Evolutionary conservation across 2,797 vertebrate species (phyloP), one percentile per base, ranked within the genome.

Genomic region (Squalus acanthias): DNA sequence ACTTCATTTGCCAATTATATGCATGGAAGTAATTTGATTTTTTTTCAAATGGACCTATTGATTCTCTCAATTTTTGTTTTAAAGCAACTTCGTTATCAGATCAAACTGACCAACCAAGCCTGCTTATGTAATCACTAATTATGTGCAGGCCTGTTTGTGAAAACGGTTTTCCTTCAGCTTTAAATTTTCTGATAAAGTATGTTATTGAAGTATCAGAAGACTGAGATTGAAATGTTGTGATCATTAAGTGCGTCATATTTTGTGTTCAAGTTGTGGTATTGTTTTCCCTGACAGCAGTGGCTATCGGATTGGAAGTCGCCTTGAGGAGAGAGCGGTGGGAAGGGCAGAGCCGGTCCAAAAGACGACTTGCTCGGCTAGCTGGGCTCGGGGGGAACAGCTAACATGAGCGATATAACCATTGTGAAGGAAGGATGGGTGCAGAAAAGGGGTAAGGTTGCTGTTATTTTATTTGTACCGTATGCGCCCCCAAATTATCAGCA

Each of bases 381-480:
- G 97, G 98, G 98, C 98, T 98, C 98, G 97, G 98, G 97, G 98
- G 98, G 98, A 98, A 98, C 50, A 15, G 99, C 98, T 99, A 99
- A 98, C 99, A 99, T 99, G 99, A 99, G 98, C 98, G 99, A 99
- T 99, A 99, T 99, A 98, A 99, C 99, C 98, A 98, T 99, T 98
- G 99, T 99, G 98, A 99, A 99, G 98, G 99, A 99, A 99, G 99
- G 99, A 97, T 99, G 99, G 99, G 99, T 99, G 97, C 99, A 99
- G 98, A 99, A 99, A 98, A 99, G 99, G 98, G 99, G 99, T 99
- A 97, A 99, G 99, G 13, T 57, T 70, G 46, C 39, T 69, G 22
- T 94, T 69, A 69, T 94, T 94, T 50, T 53, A 26, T 13, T 74
- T 95, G 57, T 29, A 57, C 6, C 13, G 3, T 17, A 57, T 74